Conservation (phyloP, 2,888 invertebrate genomes). For the Aleiodes leptofemur region DNA sequence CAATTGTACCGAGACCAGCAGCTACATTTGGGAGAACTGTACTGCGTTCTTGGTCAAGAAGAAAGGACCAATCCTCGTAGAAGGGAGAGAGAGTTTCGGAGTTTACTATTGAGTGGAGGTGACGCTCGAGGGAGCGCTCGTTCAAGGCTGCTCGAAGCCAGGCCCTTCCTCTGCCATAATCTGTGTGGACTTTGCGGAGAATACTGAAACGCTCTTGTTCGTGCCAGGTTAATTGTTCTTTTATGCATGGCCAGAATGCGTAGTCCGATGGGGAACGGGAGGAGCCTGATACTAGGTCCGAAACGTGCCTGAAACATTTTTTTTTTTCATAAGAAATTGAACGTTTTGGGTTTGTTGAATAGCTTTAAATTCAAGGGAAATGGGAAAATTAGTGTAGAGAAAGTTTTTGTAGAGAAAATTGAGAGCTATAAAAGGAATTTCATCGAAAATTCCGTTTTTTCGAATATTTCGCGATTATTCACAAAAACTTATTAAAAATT, state of each 20-base stretch:
- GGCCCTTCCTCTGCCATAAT: slow-evolving; percentile 89
- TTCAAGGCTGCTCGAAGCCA: slow-evolving; percentile 94
- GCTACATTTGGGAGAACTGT: slow-evolving; percentile 90
- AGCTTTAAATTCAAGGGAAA: too few relatives aligned
- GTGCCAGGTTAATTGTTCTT: slow-evolving; percentile 88
- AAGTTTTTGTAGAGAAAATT: too few relatives aligned
- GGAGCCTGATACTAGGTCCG: slow-evolving; percentile 82
- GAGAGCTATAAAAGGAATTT: too few relatives aligned
- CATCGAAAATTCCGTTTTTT: too few relatives aligned
- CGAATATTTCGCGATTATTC: too few relatives aligned
- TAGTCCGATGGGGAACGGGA: slow-evolving; percentile 74
- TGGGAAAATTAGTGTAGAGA: too few relatives aligned
- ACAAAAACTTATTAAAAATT: too few relatives aligned
- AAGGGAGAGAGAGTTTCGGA: slow-evolving; percentile 69
- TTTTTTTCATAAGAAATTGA: not conserved
- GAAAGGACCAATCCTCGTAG: slow-evolving; percentile 92
- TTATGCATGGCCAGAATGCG: slow-evolving; percentile 88
- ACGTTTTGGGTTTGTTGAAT: too few relatives aligned
- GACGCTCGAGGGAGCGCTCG: slow-evolving; percentile 90
- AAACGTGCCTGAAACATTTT: slow-evolving; percentile 80
- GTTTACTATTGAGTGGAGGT: slow-evolving; percentile 71
- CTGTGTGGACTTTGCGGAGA: slow-evolving; percentile 82
- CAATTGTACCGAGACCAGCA: slow-evolving; percentile 89
- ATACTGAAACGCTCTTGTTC: slow-evolving; percentile 90
- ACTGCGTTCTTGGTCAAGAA: slow-evolving; percentile 87